phyloP scores from a whole-genome alignment of 2,888 invertebrate species.

The Drosophila monieri region DNA sequence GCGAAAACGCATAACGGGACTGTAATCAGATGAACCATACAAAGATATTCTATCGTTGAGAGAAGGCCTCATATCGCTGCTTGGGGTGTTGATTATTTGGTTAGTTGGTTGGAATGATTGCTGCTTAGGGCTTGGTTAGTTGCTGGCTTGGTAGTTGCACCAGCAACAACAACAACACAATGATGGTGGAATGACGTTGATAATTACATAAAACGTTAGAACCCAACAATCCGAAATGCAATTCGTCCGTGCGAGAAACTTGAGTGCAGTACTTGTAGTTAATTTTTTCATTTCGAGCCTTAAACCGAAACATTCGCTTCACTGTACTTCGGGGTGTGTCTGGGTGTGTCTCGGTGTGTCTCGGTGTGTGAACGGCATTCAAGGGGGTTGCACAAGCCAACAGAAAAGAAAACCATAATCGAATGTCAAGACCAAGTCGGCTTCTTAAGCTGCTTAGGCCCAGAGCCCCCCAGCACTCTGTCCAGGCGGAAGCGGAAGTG shows the following conservation, averaged over 20 bases:
- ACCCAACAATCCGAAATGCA: slow-evolving; percentile 32
- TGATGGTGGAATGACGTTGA: slow-evolving; percentile 8
- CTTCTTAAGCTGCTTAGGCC: slow-evolving; percentile 21
- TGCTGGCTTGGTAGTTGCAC: too few relatives aligned
- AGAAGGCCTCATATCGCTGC: slow-evolving; percentile 75
- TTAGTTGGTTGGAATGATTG: slow-evolving; percentile 7
- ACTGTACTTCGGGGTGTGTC: slow-evolving; percentile 18
- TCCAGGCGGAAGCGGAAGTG: too few relatives aligned
- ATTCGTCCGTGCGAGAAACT: slow-evolving; percentile 35
- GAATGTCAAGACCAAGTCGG: neutral
- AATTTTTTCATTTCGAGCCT: slow-evolving; percentile 23
- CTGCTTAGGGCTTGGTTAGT: neutral
- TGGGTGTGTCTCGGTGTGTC: neutral
- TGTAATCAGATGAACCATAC: slow-evolving; percentile 82
- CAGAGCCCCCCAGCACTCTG: too few relatives aligned
- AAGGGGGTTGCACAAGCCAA: slow-evolving; percentile 36
- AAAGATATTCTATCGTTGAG: slow-evolving; percentile 77
- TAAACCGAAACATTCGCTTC: slow-evolving; percentile 35
- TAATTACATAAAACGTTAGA: slow-evolving; percentile 21
- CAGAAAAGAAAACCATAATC: slow-evolving; percentile 11
- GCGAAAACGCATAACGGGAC: slow-evolving; percentile 85
- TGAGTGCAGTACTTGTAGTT: slow-evolving; percentile 27
- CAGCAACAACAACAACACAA: slow-evolving; percentile 30
- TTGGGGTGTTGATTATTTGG: slow-evolving; percentile 21
- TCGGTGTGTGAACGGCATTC: slow-evolving; percentile 54